A percentile compares a stretch with the other conserved stretches of the same genome.
Evolutionary conservation across 2,113 vertebrate genomes (phyloP).

Genomic region (Sturnus vulgaris): DNA sequence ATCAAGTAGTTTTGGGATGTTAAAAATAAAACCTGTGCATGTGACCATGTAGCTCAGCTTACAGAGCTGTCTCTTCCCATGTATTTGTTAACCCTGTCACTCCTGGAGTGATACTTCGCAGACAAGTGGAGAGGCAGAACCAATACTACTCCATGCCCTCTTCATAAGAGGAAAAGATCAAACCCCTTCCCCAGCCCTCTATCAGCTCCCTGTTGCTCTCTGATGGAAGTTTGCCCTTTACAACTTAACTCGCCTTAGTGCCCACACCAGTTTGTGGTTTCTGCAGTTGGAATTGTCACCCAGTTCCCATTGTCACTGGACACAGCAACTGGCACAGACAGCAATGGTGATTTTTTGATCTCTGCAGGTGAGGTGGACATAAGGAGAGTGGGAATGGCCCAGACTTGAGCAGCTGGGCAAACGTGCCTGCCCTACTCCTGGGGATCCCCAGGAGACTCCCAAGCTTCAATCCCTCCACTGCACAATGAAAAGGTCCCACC

Average conservation of each 20-base stretch:
- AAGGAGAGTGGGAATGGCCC: background rate
- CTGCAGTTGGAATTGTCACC: constrained; percentile 14
- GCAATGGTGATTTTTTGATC: rapidly evolving
- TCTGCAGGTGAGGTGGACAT: background rate
- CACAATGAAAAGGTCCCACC: background rate
- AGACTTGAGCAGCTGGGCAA: background rate
- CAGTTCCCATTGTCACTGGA: background rate
- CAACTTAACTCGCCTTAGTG: background rate
- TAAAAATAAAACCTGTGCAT: constrained; percentile 80
- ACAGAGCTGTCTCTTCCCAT: constrained; percentile 51
- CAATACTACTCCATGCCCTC: background rate
- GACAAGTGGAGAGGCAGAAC: background rate
- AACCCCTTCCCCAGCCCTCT: background rate
- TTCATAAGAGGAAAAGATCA: background rate
- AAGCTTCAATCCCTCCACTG: background rate
- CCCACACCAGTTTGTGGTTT: background rate
- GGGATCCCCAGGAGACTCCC: background rate
- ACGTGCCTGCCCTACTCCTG: background rate
- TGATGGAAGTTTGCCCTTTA: background rate
- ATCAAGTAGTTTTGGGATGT: constrained; percentile 69
- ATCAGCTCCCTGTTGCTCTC: background rate
- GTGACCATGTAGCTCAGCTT: constrained; percentile 73
- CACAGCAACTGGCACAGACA: background rate
- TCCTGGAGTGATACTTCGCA: background rate
- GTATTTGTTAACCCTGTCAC: constrained; percentile 56